Evolutionary conservation across 2,113 vertebrate genomes (phyloP).

Genomic region (Hyperopisus bebe): DNA sequence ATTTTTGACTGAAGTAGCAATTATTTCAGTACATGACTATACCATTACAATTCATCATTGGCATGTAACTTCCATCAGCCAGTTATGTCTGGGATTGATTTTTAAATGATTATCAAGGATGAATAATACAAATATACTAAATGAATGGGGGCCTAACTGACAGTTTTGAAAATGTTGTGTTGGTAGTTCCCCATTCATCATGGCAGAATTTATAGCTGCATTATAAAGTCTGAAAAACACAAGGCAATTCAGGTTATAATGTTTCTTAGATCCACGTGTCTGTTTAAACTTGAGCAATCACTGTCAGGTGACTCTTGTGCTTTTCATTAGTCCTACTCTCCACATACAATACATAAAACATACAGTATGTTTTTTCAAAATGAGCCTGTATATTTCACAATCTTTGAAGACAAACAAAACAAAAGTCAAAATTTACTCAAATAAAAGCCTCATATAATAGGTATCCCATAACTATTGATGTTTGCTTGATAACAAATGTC

Average conservation of each 20-base stretch:
- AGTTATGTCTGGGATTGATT: neutral
- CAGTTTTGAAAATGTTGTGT: neutral
- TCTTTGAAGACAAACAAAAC: neutral
- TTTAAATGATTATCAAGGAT: neutral
- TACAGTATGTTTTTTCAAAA: neutral
- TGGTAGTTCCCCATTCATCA: neutral
- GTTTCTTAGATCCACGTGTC: neutral
- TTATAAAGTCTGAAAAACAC: neutral
- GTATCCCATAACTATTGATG: neutral
- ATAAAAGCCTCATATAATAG: neutral
- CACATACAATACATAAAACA: neutral
- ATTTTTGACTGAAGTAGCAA: neutral
- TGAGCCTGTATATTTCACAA: neutral
- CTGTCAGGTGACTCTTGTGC: neutral
- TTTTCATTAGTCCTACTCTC: neutral
- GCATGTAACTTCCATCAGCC: neutral
- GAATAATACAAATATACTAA: neutral
- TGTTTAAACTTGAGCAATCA: neutral
- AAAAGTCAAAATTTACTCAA: neutral
- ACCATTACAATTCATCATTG: neutral
- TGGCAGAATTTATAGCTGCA: neutral
- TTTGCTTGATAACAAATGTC: neutral
- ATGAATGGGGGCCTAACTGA: neutral
- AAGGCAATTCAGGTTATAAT: neutral
- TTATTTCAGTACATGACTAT: neutral